Evolutionary conservation across 2,888 invertebrate species (phyloP).

Genomic region (Notodonta ziczac): DNA sequence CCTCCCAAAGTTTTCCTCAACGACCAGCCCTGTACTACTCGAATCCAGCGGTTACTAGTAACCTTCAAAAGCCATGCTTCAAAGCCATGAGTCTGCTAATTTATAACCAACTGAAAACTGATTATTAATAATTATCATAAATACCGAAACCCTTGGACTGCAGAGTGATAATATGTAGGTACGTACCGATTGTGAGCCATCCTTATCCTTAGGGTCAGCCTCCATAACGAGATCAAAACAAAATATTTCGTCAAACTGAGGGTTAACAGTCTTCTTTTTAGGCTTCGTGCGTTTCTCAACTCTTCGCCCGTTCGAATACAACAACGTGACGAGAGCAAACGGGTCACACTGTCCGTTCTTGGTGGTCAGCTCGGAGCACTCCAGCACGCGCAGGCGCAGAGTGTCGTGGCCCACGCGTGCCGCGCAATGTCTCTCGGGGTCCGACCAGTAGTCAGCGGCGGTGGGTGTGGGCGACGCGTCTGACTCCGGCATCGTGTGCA

Average conservation of each 20-base stretch:
- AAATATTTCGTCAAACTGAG: slow-evolving; percentile 95
- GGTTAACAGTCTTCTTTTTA: slow-evolving; percentile 95
- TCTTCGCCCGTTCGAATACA: slow-evolving; percentile 92
- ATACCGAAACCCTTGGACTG: no score
- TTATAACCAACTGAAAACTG: no score
- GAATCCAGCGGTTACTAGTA: background rate
- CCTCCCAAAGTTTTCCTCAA: no score
- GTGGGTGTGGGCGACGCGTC: slow-evolving; percentile 73
- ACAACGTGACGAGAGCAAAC: slow-evolving; percentile 91
- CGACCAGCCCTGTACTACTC: background rate
- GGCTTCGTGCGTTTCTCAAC: slow-evolving; percentile 93
- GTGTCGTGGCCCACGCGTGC: slow-evolving; percentile 77
- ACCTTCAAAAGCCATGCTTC: no score
- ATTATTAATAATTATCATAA: no score
- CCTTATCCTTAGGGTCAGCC: slow-evolving; percentile 81
- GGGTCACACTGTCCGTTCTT: slow-evolving; percentile 97
- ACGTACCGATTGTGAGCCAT: slow-evolving; percentile 83
- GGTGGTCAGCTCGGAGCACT: slow-evolving; percentile 94
- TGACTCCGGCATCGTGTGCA: slow-evolving; percentile 75
- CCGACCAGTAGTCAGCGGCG: slow-evolving; percentile 81
- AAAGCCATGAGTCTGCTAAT: no score
- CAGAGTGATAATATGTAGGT: no score
- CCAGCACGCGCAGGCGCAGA: slow-evolving; percentile 88
- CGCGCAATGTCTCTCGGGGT: slow-evolving; percentile 78
- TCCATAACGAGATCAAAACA: slow-evolving; percentile 88